A percentile compares a stretch with the other conserved stretches of the same genome.
phyloP scores from a whole-genome alignment of 64 coral and sea anemone genomes.

The Stichodactyla mertensii region DNA sequence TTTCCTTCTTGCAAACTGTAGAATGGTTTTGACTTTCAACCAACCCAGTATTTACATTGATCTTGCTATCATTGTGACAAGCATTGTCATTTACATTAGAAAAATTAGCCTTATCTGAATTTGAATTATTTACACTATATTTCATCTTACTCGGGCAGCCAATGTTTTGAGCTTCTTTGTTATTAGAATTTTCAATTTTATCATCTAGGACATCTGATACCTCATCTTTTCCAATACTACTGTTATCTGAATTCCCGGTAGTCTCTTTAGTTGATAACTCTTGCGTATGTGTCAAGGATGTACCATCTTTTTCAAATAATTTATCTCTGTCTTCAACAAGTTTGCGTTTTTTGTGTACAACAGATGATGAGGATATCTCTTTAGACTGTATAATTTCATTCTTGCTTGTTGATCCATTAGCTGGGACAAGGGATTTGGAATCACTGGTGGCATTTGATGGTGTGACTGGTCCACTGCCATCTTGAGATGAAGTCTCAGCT shows the following conservation, averaged over 20 bases:
- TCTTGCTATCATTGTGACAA: background rate
- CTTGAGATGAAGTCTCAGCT: background rate
- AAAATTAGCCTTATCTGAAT: background rate
- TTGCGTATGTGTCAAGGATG: constrained; percentile 41
- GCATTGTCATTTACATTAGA: background rate
- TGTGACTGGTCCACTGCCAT: background rate
- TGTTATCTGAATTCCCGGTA: background rate
- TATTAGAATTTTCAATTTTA: background rate
- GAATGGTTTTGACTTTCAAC: background rate
- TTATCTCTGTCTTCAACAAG: background rate
- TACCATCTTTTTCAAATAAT: constrained; percentile 38
- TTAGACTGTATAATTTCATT: constrained; percentile 1
- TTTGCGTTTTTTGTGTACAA: background rate
- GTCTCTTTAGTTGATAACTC: background rate
- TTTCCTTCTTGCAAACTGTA: background rate
- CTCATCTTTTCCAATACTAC: background rate
- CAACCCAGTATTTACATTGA: background rate
- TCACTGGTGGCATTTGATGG: background rate
- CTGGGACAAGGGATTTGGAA: background rate
- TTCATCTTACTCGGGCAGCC: background rate
- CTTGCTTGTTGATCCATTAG: background rate
- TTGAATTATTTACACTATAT: background rate
- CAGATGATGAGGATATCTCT: background rate
- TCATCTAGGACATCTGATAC: background rate
- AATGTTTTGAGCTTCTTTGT: background rate